Conservation (phyloP, 2,797 vertebrate species). For the Falco berigora region DNA sequence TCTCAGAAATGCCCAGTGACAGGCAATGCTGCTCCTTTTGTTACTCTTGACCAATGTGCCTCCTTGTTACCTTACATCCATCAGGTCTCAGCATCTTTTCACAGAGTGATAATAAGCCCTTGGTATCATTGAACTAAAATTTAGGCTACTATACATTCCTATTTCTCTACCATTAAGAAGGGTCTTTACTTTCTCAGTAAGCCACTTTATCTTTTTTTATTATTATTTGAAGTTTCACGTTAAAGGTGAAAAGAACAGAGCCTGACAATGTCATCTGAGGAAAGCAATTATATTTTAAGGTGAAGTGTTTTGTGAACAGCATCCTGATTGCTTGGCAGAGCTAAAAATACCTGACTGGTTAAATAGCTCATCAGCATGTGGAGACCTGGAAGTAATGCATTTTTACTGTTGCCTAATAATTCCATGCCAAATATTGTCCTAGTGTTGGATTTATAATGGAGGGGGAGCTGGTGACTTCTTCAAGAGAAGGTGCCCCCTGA, state of each 20-base stretch:
- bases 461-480: neutral
- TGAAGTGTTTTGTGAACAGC: slow-evolving; percentile 27
- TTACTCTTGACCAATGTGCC: neutral
- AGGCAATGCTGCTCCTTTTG: neutral
- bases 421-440: neutral
- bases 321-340: slow-evolving; percentile 5
- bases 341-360: slow-evolving; percentile 17
- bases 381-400: neutral
- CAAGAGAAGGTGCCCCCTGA: neutral
- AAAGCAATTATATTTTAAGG: slow-evolving; percentile 55
- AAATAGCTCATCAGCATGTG: neutral
- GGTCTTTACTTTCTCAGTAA: neutral
- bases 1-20: neutral
- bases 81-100: neutral
- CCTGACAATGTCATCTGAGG: slow-evolving; percentile 2
- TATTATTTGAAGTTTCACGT: neutral
- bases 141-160: neutral
- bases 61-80: neutral
- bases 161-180: neutral
- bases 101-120: neutral
- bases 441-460: neutral
- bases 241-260: neutral
- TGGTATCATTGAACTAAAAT: neutral
- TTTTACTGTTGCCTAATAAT: neutral
- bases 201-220: neutral